Evolutionary conservation across 2,888 invertebrate genomes (phyloP).

Genomic region (Gisinianus flammeolus): DNA sequence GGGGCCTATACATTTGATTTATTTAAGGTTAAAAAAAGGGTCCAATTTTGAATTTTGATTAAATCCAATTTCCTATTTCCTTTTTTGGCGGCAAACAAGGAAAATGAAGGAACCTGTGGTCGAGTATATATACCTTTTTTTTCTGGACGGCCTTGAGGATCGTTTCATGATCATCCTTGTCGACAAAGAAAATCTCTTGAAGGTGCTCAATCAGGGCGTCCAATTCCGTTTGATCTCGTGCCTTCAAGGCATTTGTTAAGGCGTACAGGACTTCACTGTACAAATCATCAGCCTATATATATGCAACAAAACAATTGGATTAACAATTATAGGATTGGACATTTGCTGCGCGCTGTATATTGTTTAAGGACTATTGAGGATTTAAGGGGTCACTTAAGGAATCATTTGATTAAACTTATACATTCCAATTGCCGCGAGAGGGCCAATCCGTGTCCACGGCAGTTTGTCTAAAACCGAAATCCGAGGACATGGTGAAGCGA

Average conservation of each 20-base stretch:
- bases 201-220: constrained; percentile 75
- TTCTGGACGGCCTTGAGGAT: constrained; percentile 74
- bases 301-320: too few relatives aligned
- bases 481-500: constrained; percentile 52
- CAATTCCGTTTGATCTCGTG: constrained; percentile 73
- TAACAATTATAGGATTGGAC: too few relatives aligned
- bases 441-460: constrained; percentile 56
- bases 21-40: too few relatives aligned
- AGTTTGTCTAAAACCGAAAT: constrained; percentile 44
- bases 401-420: constrained; percentile 42
- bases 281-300: constrained; percentile 78
- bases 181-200: constrained; percentile 80
- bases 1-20: too few relatives aligned
- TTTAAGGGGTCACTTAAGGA: too few relatives aligned
- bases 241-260: constrained; percentile 82
- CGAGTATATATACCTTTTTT: constrained; percentile 75
- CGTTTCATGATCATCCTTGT: constrained; percentile 75
- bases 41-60: too few relatives aligned
- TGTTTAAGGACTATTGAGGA: too few relatives aligned
- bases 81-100: too few relatives aligned
- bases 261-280: constrained; percentile 83
- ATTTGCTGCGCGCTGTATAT: too few relatives aligned
- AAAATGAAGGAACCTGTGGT: too few relatives aligned
- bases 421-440: constrained; percentile 58
- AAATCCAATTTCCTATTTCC: too few relatives aligned